These are phyloP conservation scores for Podargus strigoides DNA, from an alignment of 2,797 vertebrate genomes.

Conservation along the genomic window DNA sequence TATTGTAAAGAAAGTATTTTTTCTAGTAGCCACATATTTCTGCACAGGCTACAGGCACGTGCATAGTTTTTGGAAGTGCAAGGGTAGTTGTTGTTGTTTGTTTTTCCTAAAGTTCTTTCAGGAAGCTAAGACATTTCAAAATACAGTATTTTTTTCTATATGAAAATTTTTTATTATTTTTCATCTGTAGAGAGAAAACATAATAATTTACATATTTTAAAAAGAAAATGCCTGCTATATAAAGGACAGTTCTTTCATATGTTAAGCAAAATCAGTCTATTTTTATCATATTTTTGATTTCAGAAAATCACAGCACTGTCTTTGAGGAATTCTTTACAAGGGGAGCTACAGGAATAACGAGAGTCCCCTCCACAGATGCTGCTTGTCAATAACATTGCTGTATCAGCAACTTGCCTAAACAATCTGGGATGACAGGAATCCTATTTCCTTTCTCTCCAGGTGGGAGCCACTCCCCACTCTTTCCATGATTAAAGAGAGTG, in stretches of 20 bases:
- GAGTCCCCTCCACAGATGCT: background rate
- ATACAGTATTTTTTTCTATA: background rate
- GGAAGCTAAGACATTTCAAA: background rate
- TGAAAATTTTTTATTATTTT: background rate
- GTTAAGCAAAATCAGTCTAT: background rate
- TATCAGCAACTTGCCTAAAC: conserved; percentile 2
- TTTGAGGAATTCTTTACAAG: conserved; percentile 30
- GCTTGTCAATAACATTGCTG: background rate
- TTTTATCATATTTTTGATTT: conserved; percentile 12
- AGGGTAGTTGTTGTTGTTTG: background rate
- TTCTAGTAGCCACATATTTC: background rate
- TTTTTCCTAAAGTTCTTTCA: background rate
- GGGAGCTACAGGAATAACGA: background rate
- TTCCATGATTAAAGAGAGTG: conserved; percentile 35
- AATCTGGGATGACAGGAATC: background rate
- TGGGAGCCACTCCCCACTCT: conserved; percentile 16
- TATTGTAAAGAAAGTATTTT: background rate
- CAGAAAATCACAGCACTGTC: background rate
- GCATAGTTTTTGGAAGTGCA: background rate
- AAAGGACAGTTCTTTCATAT: conserved; percentile 11
- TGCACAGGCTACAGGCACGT: background rate
- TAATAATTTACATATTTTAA: background rate
- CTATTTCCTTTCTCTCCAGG: conserved; percentile 26
- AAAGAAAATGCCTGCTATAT: background rate
- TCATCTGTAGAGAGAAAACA: background rate